Base-by-base conservation (phyloP, 2,113 vertebrate genomes). In the Numenius arquata region DNA sequence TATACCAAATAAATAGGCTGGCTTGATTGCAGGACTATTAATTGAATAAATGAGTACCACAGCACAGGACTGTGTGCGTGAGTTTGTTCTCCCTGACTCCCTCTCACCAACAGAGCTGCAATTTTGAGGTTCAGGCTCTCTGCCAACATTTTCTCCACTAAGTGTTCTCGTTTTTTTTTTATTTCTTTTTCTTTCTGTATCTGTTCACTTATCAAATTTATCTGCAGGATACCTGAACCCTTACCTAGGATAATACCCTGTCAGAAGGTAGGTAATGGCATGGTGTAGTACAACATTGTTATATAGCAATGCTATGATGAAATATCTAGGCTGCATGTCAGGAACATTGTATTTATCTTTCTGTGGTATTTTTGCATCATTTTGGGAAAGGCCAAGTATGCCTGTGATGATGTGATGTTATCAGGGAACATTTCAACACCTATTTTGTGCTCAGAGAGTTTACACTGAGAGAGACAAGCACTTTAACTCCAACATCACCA, bases 311-410 rank as follows among this genome's bases (percentile, higher is more conserved):
- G 30, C 48, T 58, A 12, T 6, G 19, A 66, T 48, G 75, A 88
- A 82, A 76, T 73, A 76, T 6, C 53, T 15, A 59, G 70, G 48
- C 6, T 3, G 27, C 15, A 8, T 41, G 48, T 65, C 74, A 79
- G 50, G 48, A 94, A 61, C 48, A 62, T 38, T 71, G 48, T 89
- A 61, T 89, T 94, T 94, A 87, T 90, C 76, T 94, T 94, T 84
- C 88, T 68, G 65, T n/a, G 52, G 52, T 66, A 38, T 89, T 96
- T 96, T 90, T 94, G 53, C 70, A 90, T 72, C 45, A 38, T 90
- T 90, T 87, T 75, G 70, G 43, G 70, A 92, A 92, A 90, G 83
- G 43, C 48, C 73, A 81, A 61, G 56, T 34, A 59, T 59, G 75
- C 38, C 18, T 84, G 53, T 45, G 61, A 77, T 45, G 20, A 53